Base-by-base conservation (phyloP, 2,888 invertebrate genomes). In the Stenurella melanura region DNA sequence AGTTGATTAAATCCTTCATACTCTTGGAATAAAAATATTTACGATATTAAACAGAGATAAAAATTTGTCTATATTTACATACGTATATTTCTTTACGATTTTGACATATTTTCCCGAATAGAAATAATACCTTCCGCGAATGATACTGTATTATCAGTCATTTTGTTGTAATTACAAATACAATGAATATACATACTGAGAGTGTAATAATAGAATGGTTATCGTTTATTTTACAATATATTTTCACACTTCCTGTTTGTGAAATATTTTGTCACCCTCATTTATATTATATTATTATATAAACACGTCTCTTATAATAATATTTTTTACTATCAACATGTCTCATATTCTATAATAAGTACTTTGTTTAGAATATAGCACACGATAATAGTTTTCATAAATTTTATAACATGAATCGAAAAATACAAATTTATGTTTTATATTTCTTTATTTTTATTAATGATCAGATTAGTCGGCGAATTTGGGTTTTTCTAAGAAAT, bases 251-350 rank as follows among this genome's bases (percentile, higher is more conserved):
- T 50, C 50, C 50, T 50, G 50, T 50, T 50, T 50, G 15, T 50
- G 5, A n/a, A 50, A 50, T 50, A 50, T 50, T 50, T 50, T 50
- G 50, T 50, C 50, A 50, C 50, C 50, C 50, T 50, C n/a, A 50
- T 50, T 50, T 50, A 50, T 50, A 50, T 50, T 50, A 50, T 50
- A 6, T 42, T 50, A 50, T 50, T 50, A 50, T n/a, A 50, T 50
- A 50, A 50, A 50, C 50, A 50, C 50, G n/a, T n/a, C 50, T 50
- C 50, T n/a, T 50, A 12, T 7, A 50, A 50, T 50, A 50, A 50
- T n/a, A 50, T 50, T 50, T n/a, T 50, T 50, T 50, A 50, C 50
- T 50, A 50, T 50, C 50, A 50, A 50, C n/a, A 50, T n/a, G 50
- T 50, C n/a, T 50, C 50, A 50, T 12, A 12, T 11, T 15, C 11